A percentile compares a stretch with the other conserved stretches of the same genome.
These are phyloP conservation scores for Crocodylus rhombifer DNA, from an alignment of 2,797 vertebrate genomes.

Conservation along the genomic window DNA sequence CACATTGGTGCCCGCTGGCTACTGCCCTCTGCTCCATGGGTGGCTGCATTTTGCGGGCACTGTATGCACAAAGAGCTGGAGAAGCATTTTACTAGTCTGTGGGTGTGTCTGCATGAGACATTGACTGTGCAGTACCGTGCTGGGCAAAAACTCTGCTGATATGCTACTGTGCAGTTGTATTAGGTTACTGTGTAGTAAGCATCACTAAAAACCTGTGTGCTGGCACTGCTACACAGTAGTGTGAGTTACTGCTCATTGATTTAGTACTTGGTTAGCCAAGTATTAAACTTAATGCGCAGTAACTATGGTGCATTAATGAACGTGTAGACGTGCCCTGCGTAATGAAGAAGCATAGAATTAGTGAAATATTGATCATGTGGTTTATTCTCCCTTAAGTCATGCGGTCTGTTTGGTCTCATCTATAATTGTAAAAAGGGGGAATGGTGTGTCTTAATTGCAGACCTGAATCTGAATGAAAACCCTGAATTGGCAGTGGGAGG, in stretches of 20 bases:
- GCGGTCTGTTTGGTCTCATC: accelerated
- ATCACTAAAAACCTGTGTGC: too few relatives aligned
- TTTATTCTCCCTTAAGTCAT: background rate
- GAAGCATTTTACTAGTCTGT: background rate
- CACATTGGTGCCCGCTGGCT: background rate
- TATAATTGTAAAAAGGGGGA: background rate
- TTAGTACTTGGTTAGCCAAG: too few relatives aligned
- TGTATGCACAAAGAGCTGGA: background rate
- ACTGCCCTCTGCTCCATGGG: background rate
- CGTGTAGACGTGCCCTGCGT: background rate
- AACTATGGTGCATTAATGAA: too few relatives aligned
- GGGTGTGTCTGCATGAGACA: too few relatives aligned
- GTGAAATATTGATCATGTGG: background rate
- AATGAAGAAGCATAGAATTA: background rate
- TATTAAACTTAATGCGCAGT: too few relatives aligned
- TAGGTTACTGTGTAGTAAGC: too few relatives aligned
- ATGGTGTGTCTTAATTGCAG: accelerated
- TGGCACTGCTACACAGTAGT: too few relatives aligned
- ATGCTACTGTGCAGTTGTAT: too few relatives aligned
- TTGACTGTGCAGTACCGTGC: too few relatives aligned
- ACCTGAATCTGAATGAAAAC: accelerated
- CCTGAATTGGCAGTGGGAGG: background rate
- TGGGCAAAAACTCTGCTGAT: too few relatives aligned
- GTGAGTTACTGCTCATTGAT: too few relatives aligned
- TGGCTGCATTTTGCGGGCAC: background rate